These are phyloP conservation scores for Coecobrya sp. DNA, from an alignment of 2,888 invertebrate species.

Conservation along the genomic window DNA sequence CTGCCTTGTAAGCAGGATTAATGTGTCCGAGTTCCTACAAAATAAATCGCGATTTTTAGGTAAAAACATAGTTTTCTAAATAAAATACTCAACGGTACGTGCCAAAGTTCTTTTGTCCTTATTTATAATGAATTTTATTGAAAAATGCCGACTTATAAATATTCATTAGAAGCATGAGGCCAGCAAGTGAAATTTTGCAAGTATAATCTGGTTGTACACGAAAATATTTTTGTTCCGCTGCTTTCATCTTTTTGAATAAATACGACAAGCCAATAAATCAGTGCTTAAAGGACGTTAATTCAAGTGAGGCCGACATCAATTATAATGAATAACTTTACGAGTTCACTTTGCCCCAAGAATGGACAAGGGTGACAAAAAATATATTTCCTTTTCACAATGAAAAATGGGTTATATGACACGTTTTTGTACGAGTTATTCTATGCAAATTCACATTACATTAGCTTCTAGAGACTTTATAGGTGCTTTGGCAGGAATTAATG, in stretches of 20 bases:
- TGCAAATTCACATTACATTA: no score
- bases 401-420: no score
- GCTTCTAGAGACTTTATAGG: no score
- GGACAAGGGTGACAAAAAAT: not conserved
- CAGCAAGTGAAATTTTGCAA: not conserved
- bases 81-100: not conserved
- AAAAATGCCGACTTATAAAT: constrained; percentile 1
- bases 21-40: constrained; percentile 74
- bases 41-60: not conserved
- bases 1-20: constrained; percentile 69
- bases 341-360: not conserved
- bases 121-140: constrained; percentile 23
- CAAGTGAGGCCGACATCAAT: no score
- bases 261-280: no score
- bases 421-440: no score
- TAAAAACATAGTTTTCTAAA: not conserved
- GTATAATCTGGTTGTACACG: no score
- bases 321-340: not conserved
- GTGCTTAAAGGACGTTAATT: no score
- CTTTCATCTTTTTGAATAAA: no score
- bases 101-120: not conserved
- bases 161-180: constrained; percentile 28
- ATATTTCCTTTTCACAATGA: no score
- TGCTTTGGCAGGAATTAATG: constrained; percentile 5
- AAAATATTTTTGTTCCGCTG: no score